A percentile compares a stretch with the other conserved stretches of the same genome.
These are phyloP conservation scores for Nephrotoma appendiculata DNA, from an alignment of 2,888 invertebrate genomes.

Conservation along the genomic window DNA sequence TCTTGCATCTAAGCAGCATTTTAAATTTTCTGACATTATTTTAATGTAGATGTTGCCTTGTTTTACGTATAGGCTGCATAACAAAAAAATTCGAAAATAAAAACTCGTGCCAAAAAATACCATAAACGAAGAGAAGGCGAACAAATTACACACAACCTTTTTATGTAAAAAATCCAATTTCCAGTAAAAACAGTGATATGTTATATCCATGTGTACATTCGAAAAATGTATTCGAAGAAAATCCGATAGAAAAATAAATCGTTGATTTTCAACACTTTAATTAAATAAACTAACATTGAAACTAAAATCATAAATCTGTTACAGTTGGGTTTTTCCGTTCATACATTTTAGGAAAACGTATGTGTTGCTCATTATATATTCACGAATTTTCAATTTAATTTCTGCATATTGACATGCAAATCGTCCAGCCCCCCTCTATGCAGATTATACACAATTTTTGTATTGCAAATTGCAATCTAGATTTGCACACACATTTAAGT, in stretches of 20 bases:
- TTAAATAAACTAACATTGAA: not conserved
- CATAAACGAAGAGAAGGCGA: too few species aligned
- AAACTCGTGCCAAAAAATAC: too few species aligned
- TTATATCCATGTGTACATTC: not conserved
- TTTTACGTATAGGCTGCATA: too few species aligned
- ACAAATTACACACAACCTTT: too few species aligned
- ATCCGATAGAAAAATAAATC: not conserved
- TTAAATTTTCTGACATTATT: too few species aligned
- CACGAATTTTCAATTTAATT: too few species aligned
- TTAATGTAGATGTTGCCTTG: too few species aligned
- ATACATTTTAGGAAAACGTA: not conserved
- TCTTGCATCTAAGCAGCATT: too few species aligned
- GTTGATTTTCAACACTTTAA: not conserved
- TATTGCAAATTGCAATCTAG: not conserved
- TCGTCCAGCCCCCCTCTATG: not conserved
- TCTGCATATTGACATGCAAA: not conserved
- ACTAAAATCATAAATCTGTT: not conserved
- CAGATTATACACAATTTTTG: not conserved
- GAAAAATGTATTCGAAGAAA: not conserved
- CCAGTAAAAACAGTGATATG: too few species aligned
- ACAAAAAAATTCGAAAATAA: too few species aligned
- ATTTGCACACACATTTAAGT: not conserved
- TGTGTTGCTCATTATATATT: too few species aligned
- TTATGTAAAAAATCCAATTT: too few species aligned
- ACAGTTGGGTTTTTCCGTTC: not conserved